These are phyloP conservation scores for Brevimyrus niger DNA, from an alignment of 2,113 vertebrate species.

Conservation along the genomic window DNA sequence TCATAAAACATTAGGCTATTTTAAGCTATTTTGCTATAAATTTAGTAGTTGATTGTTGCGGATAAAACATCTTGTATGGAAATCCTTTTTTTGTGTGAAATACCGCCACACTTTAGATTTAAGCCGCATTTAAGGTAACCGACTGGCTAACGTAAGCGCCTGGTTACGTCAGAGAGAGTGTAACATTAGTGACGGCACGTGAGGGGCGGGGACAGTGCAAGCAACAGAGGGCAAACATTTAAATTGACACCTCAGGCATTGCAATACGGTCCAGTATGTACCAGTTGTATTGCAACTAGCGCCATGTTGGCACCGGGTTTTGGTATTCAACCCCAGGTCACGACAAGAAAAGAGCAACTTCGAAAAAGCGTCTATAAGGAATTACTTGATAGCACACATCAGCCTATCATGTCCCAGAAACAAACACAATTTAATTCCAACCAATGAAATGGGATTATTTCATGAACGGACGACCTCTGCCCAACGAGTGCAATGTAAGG, in stretches of 20 bases:
- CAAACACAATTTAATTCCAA: neutral
- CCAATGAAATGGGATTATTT: neutral
- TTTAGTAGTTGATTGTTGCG: no score
- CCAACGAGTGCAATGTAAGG: neutral
- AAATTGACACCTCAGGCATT: neutral
- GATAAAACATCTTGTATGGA: neutral
- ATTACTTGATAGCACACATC: neutral
- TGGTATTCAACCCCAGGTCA: neutral
- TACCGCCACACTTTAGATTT: neutral
- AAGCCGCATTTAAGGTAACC: neutral
- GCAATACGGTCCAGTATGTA: neutral
- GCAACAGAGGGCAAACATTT: neutral
- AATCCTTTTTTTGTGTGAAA: neutral
- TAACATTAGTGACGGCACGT: neutral
- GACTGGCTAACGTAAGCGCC: neutral
- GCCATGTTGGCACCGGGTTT: neutral
- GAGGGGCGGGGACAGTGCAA: neutral
- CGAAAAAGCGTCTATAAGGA: neutral
- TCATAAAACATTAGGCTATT: no score
- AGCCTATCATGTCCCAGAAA: neutral
- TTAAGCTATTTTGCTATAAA: no score
- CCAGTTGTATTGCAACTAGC: neutral
- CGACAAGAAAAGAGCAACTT: neutral
- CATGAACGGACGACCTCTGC: neutral
- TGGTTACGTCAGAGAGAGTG: neutral